Evolutionary conservation across 2,797 vertebrate genomes (phyloP).

Genomic region (Sparidentex hasta): DNA sequence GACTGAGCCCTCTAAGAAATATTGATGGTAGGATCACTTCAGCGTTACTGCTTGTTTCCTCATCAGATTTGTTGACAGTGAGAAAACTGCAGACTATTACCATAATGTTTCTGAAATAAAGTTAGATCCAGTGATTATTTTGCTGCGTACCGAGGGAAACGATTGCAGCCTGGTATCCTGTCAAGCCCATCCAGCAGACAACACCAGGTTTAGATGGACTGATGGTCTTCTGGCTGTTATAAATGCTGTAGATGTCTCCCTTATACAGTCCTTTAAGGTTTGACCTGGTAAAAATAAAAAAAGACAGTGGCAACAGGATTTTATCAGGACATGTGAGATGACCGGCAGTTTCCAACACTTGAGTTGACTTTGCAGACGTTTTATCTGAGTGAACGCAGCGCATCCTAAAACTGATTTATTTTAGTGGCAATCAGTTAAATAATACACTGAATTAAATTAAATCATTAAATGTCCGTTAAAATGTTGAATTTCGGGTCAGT

Average conservation of each 20-base stretch:
- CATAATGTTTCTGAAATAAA: neutral
- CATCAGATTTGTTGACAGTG: neutral
- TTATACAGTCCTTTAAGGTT: conserved; percentile 90
- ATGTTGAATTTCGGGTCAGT: too few relatives aligned
- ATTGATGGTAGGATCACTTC: too few relatives aligned
- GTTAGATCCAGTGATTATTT: neutral
- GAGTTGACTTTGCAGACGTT: neutral
- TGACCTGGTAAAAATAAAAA: conserved; percentile 78
- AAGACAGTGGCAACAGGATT: neutral
- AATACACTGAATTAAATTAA: too few relatives aligned
- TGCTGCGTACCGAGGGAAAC: conserved; percentile 88
- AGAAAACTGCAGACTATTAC: neutral
- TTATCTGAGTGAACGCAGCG: too few relatives aligned
- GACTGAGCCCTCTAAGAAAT: too few relatives aligned
- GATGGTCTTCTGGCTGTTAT: conserved; percentile 84
- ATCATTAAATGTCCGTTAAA: too few relatives aligned
- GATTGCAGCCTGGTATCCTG: conserved; percentile 91
- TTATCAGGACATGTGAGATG: neutral
- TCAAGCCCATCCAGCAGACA: conserved; percentile 94
- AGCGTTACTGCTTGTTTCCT: neutral
- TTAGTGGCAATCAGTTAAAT: too few relatives aligned
- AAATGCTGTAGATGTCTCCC: conserved; percentile 88
- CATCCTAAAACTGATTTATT: too few relatives aligned
- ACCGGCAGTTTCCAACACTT: neutral
- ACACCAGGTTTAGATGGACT: conserved; percentile 86